Conservation (phyloP, 2,113 vertebrate species). For the Phyllostomus hastatus region DNA sequence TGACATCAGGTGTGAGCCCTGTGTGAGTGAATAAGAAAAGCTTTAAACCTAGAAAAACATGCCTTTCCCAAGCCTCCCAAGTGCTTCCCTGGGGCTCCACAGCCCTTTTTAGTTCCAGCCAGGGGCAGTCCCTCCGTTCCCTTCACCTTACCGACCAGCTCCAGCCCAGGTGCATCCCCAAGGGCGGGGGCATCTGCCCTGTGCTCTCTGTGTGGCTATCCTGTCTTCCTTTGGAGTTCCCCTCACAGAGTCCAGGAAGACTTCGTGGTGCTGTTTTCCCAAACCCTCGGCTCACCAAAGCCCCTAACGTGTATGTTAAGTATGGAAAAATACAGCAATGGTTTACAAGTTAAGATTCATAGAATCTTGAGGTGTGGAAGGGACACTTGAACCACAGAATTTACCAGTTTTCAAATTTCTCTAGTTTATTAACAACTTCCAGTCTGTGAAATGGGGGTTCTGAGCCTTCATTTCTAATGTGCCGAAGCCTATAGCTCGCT, state of each 20-base stretch:
- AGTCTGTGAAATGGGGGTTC: neutral
- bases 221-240: neutral
- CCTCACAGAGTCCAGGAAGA: neutral
- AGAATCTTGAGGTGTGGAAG: neutral
- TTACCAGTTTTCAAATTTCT: constrained; percentile 19
- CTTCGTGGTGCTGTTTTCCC: neutral
- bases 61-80: neutral
- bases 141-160: neutral
- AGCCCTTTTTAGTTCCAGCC: neutral
- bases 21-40: neutral
- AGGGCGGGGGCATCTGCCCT: neutral
- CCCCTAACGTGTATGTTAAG: neutral
- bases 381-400: neutral
- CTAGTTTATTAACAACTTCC: neutral
- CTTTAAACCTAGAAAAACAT: neutral
- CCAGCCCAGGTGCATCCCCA: neutral
- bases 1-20: neutral
- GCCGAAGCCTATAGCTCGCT: neutral
- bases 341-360: neutral
- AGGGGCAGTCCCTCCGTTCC: neutral
- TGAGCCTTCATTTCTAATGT: neutral
- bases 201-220: neutral
- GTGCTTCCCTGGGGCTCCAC: neutral
- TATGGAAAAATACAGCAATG: neutral
- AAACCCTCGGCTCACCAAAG: neutral